phyloP scores from a whole-genome alignment of 2,797 vertebrate species.

The Peromyscus eremicus region DNA sequence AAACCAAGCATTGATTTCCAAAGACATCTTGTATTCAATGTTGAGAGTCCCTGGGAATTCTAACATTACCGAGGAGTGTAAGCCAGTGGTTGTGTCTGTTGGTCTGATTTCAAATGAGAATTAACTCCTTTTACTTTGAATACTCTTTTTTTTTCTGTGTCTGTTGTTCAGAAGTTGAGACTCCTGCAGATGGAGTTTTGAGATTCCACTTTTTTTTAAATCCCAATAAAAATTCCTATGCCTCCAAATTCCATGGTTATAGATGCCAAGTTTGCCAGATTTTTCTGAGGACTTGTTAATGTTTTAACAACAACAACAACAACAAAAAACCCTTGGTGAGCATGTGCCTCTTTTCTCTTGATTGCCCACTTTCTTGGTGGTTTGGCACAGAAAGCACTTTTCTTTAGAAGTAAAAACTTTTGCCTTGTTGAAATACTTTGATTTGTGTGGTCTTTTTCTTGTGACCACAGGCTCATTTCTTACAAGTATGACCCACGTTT shows the following conservation, averaged over 20 bases:
- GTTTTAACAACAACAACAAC: background rate
- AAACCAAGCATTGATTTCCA: background rate
- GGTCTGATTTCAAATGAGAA: background rate
- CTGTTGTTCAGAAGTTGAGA: constrained; percentile 18
- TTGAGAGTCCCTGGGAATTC: background rate
- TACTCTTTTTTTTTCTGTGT: background rate
- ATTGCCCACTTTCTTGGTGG: background rate
- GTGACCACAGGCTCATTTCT: background rate
- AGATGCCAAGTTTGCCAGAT: background rate
- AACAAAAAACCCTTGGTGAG: background rate
- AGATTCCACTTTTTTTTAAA: background rate
- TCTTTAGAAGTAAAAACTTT: background rate
- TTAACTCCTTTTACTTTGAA: constrained; percentile 2
- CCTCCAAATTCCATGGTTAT: background rate
- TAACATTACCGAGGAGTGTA: background rate
- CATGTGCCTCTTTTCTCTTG: background rate
- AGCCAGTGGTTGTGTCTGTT: background rate
- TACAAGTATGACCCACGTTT: background rate
- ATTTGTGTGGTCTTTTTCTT: background rate
- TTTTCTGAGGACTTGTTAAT: background rate
- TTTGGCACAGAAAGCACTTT: background rate
- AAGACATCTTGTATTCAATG: background rate
- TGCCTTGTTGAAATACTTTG: background rate
- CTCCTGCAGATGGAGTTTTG: background rate
- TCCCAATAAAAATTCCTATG: background rate